Evolutionary conservation across 2,888 invertebrate species (phyloP), one percentile per base, ranked within the genome.

Genomic region (Cerceris rybyensis): DNA sequence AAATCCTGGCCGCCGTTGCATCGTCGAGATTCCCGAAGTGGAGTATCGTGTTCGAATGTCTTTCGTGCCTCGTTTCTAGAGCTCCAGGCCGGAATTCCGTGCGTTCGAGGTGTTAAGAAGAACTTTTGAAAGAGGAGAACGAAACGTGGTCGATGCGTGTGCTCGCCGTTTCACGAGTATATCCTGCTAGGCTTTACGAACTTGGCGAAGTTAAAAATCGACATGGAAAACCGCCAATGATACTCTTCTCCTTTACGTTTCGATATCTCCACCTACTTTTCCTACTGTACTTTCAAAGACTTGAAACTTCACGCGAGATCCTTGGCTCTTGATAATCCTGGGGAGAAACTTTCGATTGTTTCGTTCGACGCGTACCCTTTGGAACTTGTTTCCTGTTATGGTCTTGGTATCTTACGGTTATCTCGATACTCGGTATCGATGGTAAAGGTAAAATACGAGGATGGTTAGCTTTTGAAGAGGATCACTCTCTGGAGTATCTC

Each of bases 41-140:
- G 85, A 88, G 88, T 89, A 87, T 86, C 89, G 87, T 88, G 89
- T 90, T 87, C 81, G 78, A 83, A 85, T 82, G 80, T 82, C 81
- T 82, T 82, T 83, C 82, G 70, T 70, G 78, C 66, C 70, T 70
- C 63, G 58, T 59, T 60, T 42, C n/a, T 39, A 16, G 6, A 69
- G 42, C 61, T 42, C 69, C 17, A 55, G 41, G 41, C 16, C 58
- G 28, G 61, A 59, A 59, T 74, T 69, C 43, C 59, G 17, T 52
- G 64, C 43, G 71, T 54, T 58, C 28, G 41, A 67, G 63, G 50
- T 67, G 58, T 42, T 49, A 13, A 14, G 43, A 17, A 16, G 7
- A 54, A 55, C 55, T 55, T 55, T 17, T 17, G 17, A 55, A 17
- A 17, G 17, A 17, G 17, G 9, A 16, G 55, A 16, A 5, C 8